Percentiles rank a stretch among this genome's conserved stretches.
Evolutionary conservation across 2,888 invertebrate species (phyloP).

Genomic region (Auanema sp.): DNA sequence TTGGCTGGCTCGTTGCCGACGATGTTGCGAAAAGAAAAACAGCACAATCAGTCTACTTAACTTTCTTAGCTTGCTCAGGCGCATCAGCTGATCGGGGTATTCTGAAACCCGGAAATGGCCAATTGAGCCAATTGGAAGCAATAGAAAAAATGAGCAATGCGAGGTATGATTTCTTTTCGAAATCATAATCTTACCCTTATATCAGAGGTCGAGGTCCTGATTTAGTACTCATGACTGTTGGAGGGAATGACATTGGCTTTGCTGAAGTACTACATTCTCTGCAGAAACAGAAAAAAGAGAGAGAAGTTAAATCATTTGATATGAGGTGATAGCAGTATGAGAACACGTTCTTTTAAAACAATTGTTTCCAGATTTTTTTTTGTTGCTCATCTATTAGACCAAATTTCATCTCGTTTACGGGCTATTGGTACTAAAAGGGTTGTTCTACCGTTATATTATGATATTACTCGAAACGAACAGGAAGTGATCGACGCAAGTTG

Average conservation of each 20-base stretch:
- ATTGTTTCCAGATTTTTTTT: constrained; percentile 37
- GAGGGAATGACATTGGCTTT: constrained; percentile 62
- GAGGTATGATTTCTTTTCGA: constrained; percentile 4
- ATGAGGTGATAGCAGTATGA: background rate
- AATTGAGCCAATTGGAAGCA: constrained; percentile 20
- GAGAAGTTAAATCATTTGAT: background rate
- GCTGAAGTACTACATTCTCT: constrained; percentile 27
- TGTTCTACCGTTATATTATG: constrained; percentile 52
- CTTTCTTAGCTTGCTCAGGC: constrained; percentile 57
- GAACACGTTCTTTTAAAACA: constrained; percentile 3
- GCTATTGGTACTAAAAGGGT: constrained; percentile 26
- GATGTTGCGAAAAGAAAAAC: background rate
- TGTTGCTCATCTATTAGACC: constrained; percentile 44
- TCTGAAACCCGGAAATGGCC: constrained; percentile 15
- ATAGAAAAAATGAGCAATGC: constrained; percentile 18
- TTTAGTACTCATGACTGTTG: constrained; percentile 47
- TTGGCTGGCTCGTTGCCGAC: constrained; percentile 8
- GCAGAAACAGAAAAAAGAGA: constrained; percentile 1
- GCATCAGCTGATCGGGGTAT: constrained; percentile 48
- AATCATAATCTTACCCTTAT: background rate
- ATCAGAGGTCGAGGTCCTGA: constrained; percentile 45
- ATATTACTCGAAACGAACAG: constrained; percentile 50
- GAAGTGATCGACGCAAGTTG: constrained; percentile 51
- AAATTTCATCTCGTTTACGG: constrained; percentile 30
- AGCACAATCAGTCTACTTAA: constrained; percentile 31